These are phyloP conservation scores for Ammodytes dubius DNA, from an alignment of 2,113 vertebrate genomes.

Conservation along the genomic window DNA sequence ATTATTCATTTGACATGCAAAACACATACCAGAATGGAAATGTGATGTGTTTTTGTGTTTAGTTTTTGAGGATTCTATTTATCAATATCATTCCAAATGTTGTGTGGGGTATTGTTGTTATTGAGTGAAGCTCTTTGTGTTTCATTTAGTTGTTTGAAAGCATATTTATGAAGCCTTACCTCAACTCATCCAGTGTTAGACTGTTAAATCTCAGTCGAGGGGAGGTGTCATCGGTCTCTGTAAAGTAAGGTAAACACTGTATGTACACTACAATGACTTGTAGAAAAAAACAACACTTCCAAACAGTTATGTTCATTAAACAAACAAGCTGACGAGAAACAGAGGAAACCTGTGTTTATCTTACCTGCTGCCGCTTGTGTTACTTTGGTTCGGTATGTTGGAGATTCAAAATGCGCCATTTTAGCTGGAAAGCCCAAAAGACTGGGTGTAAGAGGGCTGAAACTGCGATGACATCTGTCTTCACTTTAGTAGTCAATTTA, in stretches of 20 bases:
- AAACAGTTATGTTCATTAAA: background rate
- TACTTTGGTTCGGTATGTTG: background rate
- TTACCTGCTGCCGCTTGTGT: background rate
- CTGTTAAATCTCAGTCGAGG: slow-evolving; percentile 46
- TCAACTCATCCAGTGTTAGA: slow-evolving; percentile 67
- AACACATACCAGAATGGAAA: no score
- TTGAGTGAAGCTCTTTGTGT: no score
- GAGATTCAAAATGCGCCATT: background rate
- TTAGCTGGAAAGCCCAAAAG: background rate
- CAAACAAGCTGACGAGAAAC: background rate
- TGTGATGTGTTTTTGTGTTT: no score
- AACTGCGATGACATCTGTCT: slow-evolving; percentile 28
- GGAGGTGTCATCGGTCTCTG: slow-evolving; percentile 14
- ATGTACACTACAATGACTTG: background rate
- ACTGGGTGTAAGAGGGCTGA: background rate
- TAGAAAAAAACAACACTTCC: background rate
- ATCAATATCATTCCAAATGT: no score
- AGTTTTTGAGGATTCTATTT: no score
- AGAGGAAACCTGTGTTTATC: background rate
- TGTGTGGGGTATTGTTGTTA: no score
- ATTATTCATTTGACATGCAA: no score
- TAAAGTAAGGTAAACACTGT: background rate
- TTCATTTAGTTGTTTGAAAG: no score
- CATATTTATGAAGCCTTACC: slow-evolving; percentile 28
- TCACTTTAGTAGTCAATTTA: background rate